phyloP scores from a whole-genome alignment of 1,140 invertebrate genomes.

The Aphaenogaster rudis region DNA sequence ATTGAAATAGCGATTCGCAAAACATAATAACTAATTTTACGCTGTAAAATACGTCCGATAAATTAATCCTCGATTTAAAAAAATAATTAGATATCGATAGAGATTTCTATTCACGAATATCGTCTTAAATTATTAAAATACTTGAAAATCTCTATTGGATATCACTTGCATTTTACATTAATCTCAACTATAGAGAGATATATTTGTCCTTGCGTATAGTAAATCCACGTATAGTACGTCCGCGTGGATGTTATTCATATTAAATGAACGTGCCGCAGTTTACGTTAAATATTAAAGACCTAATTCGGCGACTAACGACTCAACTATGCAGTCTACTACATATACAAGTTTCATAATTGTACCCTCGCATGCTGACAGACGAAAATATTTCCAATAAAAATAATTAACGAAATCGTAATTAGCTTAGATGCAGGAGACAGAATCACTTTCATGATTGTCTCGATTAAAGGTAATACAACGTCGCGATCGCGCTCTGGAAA shows the following conservation, averaged over 20 bases:
- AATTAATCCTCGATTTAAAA: not conserved
- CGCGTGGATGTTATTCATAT: conserved; percentile 46
- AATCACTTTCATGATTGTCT: not conserved
- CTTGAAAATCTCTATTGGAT: not conserved
- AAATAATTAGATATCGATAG: not conserved
- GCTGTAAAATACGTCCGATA: not conserved
- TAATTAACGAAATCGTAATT: not conserved
- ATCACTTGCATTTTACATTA: conserved; percentile 7
- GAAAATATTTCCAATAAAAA: not conserved
- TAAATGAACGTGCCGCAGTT: conserved; percentile 14
- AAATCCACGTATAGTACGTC: not conserved
- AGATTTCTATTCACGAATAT: not conserved
- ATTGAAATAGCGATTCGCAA: not conserved
- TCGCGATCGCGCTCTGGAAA: not conserved
- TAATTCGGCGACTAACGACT: conserved; percentile 49
- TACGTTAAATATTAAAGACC: conserved; percentile 51
- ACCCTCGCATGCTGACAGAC: not conserved
- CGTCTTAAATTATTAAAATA: conserved; percentile 3
- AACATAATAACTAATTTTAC: not conserved
- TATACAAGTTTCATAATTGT: not conserved
- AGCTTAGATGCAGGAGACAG: too few relatives aligned
- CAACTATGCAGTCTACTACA: not conserved
- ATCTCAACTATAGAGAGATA: conserved; percentile 6
- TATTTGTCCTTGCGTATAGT: not conserved
- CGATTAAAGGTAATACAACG: not conserved